A percentile compares a stretch with the other conserved stretches of the same genome.
These are phyloP conservation scores for Semibalanus balanoides DNA, from an alignment of 1,140 invertebrate genomes.

Conservation along the genomic window DNA sequence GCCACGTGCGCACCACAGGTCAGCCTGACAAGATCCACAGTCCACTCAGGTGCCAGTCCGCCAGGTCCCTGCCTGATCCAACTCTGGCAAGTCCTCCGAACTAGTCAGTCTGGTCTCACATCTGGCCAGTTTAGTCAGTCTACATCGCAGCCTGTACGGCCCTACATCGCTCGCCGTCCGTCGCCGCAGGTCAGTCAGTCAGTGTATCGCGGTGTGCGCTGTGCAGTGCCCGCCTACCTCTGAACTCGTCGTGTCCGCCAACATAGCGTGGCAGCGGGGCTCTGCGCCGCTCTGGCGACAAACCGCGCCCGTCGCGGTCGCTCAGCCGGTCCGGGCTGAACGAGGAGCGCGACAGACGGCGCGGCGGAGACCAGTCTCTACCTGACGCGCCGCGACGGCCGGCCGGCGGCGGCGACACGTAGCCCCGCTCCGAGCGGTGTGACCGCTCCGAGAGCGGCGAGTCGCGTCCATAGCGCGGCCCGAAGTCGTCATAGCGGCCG, in stretches of 20 bases:
- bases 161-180: not conserved
- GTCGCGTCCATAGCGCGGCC: not conserved
- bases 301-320: not conserved
- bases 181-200: not conserved
- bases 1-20: too few species aligned
- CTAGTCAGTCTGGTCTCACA: too few species aligned
- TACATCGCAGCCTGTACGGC: too few species aligned
- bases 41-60: too few species aligned
- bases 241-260: not conserved
- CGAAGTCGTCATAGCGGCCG: not conserved
- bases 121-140: too few species aligned
- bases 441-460: not conserved
- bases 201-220: not conserved
- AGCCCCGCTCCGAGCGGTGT: not conserved
- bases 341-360: not conserved
- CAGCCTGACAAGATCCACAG: too few species aligned
- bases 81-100: too few species aligned
- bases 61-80: too few species aligned
- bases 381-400: not conserved
- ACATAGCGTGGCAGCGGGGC: not conserved
- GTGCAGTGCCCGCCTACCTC: not conserved
- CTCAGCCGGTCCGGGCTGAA: not conserved
- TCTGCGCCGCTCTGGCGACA: not conserved
- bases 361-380: not conserved
- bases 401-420: not conserved